Conservation (phyloP, 2,797 vertebrate genomes). For the Siniperca scherzeri region DNA sequence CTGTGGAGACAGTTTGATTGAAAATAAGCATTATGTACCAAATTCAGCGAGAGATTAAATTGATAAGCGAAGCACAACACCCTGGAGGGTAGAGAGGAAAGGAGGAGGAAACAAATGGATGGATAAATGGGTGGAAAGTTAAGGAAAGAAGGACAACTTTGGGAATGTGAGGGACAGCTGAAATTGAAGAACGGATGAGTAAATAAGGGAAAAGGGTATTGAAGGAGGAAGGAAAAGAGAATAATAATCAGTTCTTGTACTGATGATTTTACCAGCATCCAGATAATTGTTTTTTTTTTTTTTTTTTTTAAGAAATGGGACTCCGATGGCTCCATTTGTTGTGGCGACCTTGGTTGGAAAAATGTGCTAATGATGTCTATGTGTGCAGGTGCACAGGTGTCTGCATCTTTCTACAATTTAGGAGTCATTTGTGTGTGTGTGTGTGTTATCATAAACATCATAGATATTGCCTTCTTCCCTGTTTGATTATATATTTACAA, state of each 20-base stretch:
- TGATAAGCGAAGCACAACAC: slow-evolving; percentile 21
- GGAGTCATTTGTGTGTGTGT: not conserved
- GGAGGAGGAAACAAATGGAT: not conserved
- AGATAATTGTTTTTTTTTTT: slow-evolving; percentile 50
- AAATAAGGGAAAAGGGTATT: not conserved
- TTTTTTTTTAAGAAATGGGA: slow-evolving; percentile 16
- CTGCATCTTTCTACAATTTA: not conserved
- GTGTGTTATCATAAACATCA: not conserved
- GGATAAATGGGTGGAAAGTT: not conserved
- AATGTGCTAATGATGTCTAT: not conserved
- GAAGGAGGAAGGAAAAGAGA: not conserved
- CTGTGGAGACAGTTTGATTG: slow-evolving; percentile 24
- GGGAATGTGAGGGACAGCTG: not conserved
- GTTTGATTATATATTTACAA: not conserved
- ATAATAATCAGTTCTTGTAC: slow-evolving; percentile 9
- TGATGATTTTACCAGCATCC: slow-evolving; percentile 17
- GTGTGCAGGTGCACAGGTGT: not conserved
- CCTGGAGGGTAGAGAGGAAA: slow-evolving; percentile 8
- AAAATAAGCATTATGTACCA: slow-evolving; percentile 28
- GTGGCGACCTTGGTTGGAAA: not conserved
- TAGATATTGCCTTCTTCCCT: not conserved
- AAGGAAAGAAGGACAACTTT: not conserved
- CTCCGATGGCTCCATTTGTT: slow-evolving; percentile 13
- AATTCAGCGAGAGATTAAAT: slow-evolving; percentile 49
- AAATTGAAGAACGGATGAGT: slow-evolving; percentile 13